Base-by-base conservation (phyloP, 2,888 invertebrate species). In the Galeopsomyia nigrocyanea region DNA sequence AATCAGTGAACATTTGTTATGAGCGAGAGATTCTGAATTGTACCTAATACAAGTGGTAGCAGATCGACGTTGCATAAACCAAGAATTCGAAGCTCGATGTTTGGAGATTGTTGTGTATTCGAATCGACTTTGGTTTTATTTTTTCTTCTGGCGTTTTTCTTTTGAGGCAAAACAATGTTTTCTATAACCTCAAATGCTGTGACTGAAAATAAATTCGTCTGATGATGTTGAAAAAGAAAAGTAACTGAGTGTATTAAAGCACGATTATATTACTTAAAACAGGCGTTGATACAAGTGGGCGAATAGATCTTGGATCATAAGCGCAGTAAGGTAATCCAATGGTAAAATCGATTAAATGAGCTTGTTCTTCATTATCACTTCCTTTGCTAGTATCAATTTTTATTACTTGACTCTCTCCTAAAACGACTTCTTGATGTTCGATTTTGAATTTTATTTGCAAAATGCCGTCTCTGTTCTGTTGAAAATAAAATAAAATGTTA, bases 21-120 rank as follows among this genome's bases (percentile, higher is more conserved):
- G 13, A 9, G 26, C 3, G 22, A 17, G n/a, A 21, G 26, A 26
- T 26, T 26, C 5, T 26, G 5, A 26, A 5, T 26, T 26, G 0
- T 67, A 82, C 83, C 83, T 57, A 83, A 73, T 3, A 81, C 19
- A 49, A 83, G 62, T 31, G 83, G 82, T 62, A 83, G 75, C 16
- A 83, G 47, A 71, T 83, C 83, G 13, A 83, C 26, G 70, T 78
- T 83, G 63, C 82, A 82, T n/a, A 81, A 69, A 39, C 83, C 81
- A 5, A 82, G 46, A 21, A 78, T 14, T 53, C 47, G 51, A 0
- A 10, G 0, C 50, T 21, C 63, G 13, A 3, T n/a, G 22, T 46
- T 51, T 2, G 62, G 63, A 16, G 21, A 16, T 9, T 39, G 61
- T 14, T 39, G 60, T 3, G 51, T n/a, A 19, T 26, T 31, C 2